Conservation (phyloP, 2,888 invertebrate species). For the Anthrax anthrax region DNA sequence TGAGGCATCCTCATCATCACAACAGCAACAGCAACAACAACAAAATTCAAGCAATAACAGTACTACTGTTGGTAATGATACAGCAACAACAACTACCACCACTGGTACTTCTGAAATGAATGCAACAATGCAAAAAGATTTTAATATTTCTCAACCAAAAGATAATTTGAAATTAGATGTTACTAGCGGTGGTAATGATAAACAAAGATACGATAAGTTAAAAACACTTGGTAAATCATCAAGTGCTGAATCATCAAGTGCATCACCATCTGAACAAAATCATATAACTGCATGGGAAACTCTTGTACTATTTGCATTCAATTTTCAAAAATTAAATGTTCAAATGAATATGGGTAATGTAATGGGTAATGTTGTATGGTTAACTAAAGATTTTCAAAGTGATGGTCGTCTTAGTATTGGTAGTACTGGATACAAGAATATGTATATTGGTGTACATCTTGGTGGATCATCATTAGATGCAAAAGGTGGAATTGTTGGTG, state of each 20-base stretch:
- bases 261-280: constrained; percentile 45
- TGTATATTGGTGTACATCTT: constrained; percentile 76
- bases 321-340: constrained; percentile 89
- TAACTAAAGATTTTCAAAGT: constrained; percentile 81
- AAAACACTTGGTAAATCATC: constrained; percentile 41
- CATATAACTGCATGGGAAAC: constrained; percentile 85
- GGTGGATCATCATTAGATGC: constrained; percentile 87
- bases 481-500: constrained; percentile 94
- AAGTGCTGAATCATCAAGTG: constrained; percentile 41
- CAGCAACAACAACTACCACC: constrained; percentile 11
- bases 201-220: constrained; percentile 35
- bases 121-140: neutral
- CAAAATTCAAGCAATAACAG: neutral
- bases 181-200: constrained; percentile 39
- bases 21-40: too few relatives aligned
- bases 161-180: constrained; percentile 44
- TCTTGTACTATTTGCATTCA: constrained; percentile 85
- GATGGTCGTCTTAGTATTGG: constrained; percentile 87
- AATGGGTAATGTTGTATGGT: constrained; percentile 97
- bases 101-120: constrained; percentile 7
- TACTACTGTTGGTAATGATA: constrained; percentile 20
- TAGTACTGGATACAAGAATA: constrained; percentile 85
- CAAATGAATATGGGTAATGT: constrained; percentile 99
- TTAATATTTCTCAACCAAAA: constrained; percentile 33
- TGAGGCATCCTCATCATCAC: constrained; percentile 9